These are phyloP conservation scores for Smithornis capensis DNA, from an alignment of 2,113 vertebrate genomes.

Conservation along the genomic window DNA sequence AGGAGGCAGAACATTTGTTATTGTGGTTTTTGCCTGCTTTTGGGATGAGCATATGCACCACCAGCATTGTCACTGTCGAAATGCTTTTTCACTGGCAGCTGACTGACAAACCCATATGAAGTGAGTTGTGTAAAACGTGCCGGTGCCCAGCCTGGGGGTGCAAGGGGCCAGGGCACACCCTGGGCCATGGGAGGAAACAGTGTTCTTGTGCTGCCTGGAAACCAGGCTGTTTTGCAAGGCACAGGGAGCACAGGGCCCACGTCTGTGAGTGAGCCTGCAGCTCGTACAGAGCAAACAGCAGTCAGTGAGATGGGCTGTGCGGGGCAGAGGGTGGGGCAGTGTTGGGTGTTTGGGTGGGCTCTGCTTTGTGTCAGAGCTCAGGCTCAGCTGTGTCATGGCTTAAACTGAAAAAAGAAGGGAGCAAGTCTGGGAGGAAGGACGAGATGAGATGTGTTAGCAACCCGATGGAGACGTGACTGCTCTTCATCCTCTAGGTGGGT, in stretches of 20 bases:
- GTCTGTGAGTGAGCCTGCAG: background rate
- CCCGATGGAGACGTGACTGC: background rate
- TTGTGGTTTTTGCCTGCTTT: background rate
- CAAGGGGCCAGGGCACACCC: background rate
- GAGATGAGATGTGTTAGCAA: background rate
- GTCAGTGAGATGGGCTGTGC: background rate
- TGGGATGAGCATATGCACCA: background rate
- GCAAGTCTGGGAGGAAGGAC: background rate
- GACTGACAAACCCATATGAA: background rate
- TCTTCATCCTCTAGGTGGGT: background rate
- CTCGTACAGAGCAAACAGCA: fast-evolving
- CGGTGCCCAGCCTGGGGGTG: background rate
- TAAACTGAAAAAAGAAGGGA: background rate
- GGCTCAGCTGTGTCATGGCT: background rate
- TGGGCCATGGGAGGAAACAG: background rate
- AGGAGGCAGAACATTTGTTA: background rate
- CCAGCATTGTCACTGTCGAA: background rate
- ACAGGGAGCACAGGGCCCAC: fast-evolving
- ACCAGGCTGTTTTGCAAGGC: background rate
- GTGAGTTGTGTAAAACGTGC: background rate
- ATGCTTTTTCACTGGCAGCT: background rate
- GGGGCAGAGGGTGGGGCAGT: background rate
- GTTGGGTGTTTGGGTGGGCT: background rate
- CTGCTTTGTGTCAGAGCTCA: fast-evolving
- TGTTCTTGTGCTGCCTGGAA: background rate